phyloP scores from a whole-genome alignment of 1,140 invertebrate genomes.

The Calephelis virginiensis region DNA sequence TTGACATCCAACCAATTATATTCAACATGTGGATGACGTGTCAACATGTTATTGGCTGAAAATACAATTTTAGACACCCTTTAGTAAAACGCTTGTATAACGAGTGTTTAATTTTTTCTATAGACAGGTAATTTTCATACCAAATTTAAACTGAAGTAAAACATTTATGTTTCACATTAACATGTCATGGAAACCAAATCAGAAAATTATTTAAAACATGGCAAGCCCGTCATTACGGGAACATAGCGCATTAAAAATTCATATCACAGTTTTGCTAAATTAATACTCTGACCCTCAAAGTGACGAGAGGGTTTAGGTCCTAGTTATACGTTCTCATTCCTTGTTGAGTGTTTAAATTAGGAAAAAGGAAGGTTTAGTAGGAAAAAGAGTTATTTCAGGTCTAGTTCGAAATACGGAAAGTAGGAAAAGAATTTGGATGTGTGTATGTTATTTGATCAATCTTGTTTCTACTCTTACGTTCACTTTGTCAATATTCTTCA shows the following conservation, averaged over 20 bases:
- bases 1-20: no score
- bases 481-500: no score
- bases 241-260: constrained; percentile 1
- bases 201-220: constrained; percentile 3
- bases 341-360: neutral
- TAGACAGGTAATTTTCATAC: neutral
- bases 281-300: neutral
- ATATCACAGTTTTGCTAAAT: constrained; percentile 11
- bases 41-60: no score
- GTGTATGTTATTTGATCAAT: no score
- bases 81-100: no score
- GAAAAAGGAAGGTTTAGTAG: no score
- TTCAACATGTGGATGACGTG: no score
- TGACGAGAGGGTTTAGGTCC: neutral
- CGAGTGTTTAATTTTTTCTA: neutral
- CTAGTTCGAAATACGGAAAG: no score
- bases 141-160: neutral
- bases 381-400: no score
- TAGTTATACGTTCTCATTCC: neutral
- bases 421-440: no score
- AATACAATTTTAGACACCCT: no score
- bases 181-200: constrained; percentile 7
- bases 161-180: neutral
- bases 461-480: no score
- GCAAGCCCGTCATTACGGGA: neutral